Conservation (phyloP, 2,888 invertebrate species). For the Xylota segnis region DNA sequence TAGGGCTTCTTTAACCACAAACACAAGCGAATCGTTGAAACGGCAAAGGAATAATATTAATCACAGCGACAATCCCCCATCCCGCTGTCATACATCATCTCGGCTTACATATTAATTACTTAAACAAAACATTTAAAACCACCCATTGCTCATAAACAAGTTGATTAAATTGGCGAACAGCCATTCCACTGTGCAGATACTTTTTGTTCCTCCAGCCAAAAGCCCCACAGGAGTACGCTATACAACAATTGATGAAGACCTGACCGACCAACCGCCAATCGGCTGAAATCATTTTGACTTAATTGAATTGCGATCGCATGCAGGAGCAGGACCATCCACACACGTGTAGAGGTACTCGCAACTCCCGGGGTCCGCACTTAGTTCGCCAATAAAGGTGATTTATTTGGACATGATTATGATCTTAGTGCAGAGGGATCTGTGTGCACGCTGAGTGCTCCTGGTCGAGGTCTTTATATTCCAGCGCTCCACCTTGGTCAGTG, state of each 20-base stretch:
- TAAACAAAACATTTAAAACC: slow-evolving; percentile 48
- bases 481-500: slow-evolving; percentile 23
- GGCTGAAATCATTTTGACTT: slow-evolving; percentile 63
- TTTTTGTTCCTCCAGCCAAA: not conserved
- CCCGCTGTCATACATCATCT: slow-evolving; percentile 56
- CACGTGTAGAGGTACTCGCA: slow-evolving; percentile 33
- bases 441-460: not conserved
- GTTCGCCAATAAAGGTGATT: slow-evolving; percentile 59
- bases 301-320: slow-evolving; percentile 68
- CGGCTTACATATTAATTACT: slow-evolving; percentile 70
- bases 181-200: not conserved
- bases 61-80: slow-evolving; percentile 59
- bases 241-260: slow-evolving; percentile 47
- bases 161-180: slow-evolving; percentile 66
- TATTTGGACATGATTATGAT: slow-evolving; percentile 75
- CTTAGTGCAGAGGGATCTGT: slow-evolving; percentile 51
- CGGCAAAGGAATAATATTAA: slow-evolving; percentile 33
- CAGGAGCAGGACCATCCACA: not conserved
- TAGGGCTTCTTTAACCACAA: not conserved
- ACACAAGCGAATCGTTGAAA: not conserved
- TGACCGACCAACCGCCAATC: slow-evolving; percentile 44
- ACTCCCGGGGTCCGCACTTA: slow-evolving; percentile 49
- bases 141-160: slow-evolving; percentile 66
- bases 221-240: slow-evolving; percentile 32
- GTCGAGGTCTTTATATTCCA: not conserved